phyloP scores from a whole-genome alignment of 2,888 invertebrate species.

The Oscheius sp. region DNA sequence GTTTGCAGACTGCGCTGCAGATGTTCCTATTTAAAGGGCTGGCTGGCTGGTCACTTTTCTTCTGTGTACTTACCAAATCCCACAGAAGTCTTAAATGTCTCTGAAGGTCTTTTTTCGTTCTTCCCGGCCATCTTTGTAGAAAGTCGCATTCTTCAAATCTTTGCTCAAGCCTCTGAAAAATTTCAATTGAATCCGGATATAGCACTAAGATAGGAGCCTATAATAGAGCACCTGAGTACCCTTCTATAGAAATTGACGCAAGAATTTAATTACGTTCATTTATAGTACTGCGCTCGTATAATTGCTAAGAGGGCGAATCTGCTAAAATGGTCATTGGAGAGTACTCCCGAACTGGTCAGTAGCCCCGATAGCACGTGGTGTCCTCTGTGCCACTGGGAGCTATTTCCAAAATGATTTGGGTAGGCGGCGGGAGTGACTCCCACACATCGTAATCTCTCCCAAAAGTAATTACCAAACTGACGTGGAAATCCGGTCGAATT shows the following conservation, averaged over 20 bases:
- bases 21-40: no score
- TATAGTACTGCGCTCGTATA: slow-evolving; percentile 16
- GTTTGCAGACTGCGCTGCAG: no score
- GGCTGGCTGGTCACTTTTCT: no score
- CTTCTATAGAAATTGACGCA: slow-evolving; percentile 13
- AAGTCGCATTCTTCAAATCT: slow-evolving; percentile 20
- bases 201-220: no score
- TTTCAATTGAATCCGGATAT: no score
- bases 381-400: background rate
- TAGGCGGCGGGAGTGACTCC: slow-evolving; percentile 4
- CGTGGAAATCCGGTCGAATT: background rate
- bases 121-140: slow-evolving; percentile 26
- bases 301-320: background rate
- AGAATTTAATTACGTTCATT: slow-evolving; percentile 21
- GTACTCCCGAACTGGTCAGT: background rate
- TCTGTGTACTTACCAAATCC: slow-evolving; percentile 26
- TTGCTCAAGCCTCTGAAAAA: slow-evolving; percentile 23
- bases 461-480: background rate
- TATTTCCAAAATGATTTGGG: background rate
- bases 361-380: slow-evolving; percentile 1
- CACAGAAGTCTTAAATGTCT: slow-evolving; percentile 11
- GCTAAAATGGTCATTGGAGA: background rate
- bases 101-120: slow-evolving; percentile 4
- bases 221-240: background rate
- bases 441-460: background rate